phyloP scores from a whole-genome alignment of 1,140 invertebrate genomes.

The Cherax destructor region DNA sequence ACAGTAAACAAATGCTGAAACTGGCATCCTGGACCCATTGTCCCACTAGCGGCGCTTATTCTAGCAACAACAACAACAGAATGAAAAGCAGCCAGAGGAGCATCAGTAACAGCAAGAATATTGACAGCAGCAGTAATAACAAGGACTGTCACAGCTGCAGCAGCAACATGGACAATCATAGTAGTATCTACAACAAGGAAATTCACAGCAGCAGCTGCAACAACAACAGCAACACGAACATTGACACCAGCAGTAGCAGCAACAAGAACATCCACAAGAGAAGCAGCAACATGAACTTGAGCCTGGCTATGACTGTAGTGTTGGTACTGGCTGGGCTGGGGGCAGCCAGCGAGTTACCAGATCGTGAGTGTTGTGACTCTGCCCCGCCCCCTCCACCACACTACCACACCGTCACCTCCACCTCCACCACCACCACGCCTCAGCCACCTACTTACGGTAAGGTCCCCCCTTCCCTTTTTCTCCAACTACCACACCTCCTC shows the following conservation, averaged over 20 bases:
- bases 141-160: neutral
- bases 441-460: slow-evolving; percentile 32
- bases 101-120: too few relatives aligned
- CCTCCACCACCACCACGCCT: slow-evolving; percentile 33
- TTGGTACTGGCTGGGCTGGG: neutral
- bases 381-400: slow-evolving; percentile 39
- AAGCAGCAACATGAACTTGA: neutral
- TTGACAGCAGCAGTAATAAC: too few relatives aligned
- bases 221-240: too few relatives aligned
- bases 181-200: neutral
- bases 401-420: slow-evolving; percentile 43
- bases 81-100: too few relatives aligned
- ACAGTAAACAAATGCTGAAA: too few relatives aligned
- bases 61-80: too few relatives aligned
- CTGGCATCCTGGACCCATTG: too few relatives aligned
- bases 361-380: slow-evolving; percentile 42
- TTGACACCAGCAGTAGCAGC: neutral
- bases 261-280: neutral
- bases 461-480: neutral
- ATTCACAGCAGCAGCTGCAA: neutral
- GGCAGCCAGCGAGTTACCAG: slow-evolving; percentile 19
- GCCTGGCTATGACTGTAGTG: neutral
- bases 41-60: too few relatives aligned
- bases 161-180: neutral
- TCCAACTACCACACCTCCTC: too few relatives aligned